A percentile compares a stretch with the other conserved stretches of the same genome.
Evolutionary conservation across 2,113 vertebrate genomes (phyloP).

Genomic region (Labeo rohita): DNA sequence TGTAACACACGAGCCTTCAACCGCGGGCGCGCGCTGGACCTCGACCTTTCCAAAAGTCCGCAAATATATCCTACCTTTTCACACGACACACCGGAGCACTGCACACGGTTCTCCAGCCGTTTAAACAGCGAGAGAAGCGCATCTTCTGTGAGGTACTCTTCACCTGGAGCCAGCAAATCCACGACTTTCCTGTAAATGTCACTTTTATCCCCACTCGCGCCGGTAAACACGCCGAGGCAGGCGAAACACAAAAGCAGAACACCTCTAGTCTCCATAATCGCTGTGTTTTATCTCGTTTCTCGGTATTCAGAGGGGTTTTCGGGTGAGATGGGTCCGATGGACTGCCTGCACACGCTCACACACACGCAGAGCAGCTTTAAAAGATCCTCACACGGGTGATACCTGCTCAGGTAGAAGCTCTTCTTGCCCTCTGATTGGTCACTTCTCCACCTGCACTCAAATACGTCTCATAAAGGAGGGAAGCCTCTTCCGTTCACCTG

Average conservation of each 20-base stretch:
- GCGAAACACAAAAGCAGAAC: not conserved
- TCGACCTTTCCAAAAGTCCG: slow-evolving; percentile 64
- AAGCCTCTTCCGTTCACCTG: slow-evolving; percentile 29
- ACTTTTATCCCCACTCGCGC: slow-evolving; percentile 50
- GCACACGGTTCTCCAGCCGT: slow-evolving; percentile 79
- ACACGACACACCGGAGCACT: slow-evolving; percentile 78
- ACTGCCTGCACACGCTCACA: not conserved
- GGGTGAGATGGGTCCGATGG: not conserved
- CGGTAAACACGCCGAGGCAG: slow-evolving; percentile 30
- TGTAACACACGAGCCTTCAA: slow-evolving; percentile 42
- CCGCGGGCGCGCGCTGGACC: slow-evolving; percentile 63
- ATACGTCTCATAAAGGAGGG: slow-evolving; percentile 49
- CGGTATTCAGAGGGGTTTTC: not conserved
- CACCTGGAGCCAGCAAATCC: slow-evolving; percentile 64
- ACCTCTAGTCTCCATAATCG: slow-evolving; percentile 7
- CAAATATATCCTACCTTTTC: slow-evolving; percentile 77
- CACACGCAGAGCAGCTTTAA: not conserved
- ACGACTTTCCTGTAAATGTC: slow-evolving; percentile 62
- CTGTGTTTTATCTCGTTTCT: not conserved
- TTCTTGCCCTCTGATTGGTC: slow-evolving; percentile 61
- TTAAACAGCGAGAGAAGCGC: slow-evolving; percentile 70
- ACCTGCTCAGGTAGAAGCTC: slow-evolving; percentile 55
- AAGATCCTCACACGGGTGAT: slow-evolving; percentile 44
- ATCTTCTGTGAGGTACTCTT: slow-evolving; percentile 61
- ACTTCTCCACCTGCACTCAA: slow-evolving; percentile 45